Conservation (phyloP, 1,140 invertebrate genomes). For the Zaprionus vittiger region DNA sequence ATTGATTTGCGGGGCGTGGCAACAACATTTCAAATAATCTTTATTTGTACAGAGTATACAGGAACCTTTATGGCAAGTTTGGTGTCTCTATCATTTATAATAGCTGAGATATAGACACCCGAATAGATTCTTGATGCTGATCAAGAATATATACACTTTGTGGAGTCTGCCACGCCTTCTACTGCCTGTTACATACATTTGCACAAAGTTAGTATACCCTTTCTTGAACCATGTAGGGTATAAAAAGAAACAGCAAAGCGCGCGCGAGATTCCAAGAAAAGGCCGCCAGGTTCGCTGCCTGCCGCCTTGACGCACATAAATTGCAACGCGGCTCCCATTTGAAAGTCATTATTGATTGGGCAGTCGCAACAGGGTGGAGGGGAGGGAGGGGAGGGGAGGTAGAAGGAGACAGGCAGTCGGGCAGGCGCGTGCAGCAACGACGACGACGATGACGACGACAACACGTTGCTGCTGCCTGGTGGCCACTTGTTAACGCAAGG, state of each 20-base stretch:
- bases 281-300: constrained; percentile 67
- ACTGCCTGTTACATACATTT: no score
- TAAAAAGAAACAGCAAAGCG: constrained; percentile 52
- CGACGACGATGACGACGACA: constrained; percentile 2
- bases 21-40: no score
- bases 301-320: constrained; percentile 72
- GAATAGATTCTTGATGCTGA: no score
- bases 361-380: not conserved
- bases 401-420: not conserved
- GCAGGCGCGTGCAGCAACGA: constrained; percentile 73
- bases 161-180: no score
- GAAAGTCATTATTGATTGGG: constrained; percentile 73
- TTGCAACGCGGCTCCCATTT: constrained; percentile 77
- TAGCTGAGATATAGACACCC: no score
- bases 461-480: constrained; percentile 44
- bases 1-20: no score
- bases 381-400: not conserved
- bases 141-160: no score
- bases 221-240: not conserved
- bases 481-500: constrained; percentile 79
- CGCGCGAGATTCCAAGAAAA: constrained; percentile 76
- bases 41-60: no score
- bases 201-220: no score
- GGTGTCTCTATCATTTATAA: no score
- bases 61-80: no score